Conservation (phyloP, 2,888 invertebrate species). For the Xestia ashworthii region DNA sequence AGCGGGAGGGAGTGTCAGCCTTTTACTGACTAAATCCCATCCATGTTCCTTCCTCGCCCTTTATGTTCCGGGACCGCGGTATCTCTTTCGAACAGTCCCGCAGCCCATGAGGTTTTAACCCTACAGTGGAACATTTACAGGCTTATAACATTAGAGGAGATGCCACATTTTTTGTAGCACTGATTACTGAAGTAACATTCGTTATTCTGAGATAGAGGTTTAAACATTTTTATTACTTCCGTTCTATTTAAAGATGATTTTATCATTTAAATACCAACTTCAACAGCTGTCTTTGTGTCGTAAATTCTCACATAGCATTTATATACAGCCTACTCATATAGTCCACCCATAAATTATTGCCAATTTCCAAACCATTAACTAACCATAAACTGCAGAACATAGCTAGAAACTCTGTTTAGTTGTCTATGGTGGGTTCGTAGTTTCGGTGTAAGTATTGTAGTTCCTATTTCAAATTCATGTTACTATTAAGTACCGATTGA, state of each 20-base stretch:
- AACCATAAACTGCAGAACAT: conserved; percentile 31
- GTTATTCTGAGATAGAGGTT: not conserved
- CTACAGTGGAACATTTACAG: too few relatives aligned
- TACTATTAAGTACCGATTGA: not conserved
- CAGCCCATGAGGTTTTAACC: not conserved
- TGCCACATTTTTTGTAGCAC: not conserved
- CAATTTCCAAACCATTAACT: conserved; percentile 27
- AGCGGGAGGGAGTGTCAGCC: too few relatives aligned
- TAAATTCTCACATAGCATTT: not conserved
- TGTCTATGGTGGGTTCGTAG: conserved; percentile 18
- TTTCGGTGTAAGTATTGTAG: conserved; percentile 23
- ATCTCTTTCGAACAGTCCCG: too few relatives aligned
- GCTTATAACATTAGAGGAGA: not conserved
- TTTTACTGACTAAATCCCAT: too few relatives aligned
- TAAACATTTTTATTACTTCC: conserved; percentile 8
- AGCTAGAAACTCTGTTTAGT: conserved; percentile 20
- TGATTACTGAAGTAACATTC: not conserved
- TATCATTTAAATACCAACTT: conserved; percentile 13
- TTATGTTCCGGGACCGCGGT: too few relatives aligned
- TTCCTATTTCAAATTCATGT: conserved; percentile 26
- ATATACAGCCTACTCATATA: not conserved
- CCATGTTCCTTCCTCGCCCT: too few relatives aligned
- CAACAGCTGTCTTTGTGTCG: conserved; percentile 7
- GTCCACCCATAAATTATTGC: conserved; percentile 17
- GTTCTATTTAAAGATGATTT: not conserved